Evolutionary conservation across 2,888 invertebrate species (phyloP).

Genomic region (Acronicta leporina): DNA sequence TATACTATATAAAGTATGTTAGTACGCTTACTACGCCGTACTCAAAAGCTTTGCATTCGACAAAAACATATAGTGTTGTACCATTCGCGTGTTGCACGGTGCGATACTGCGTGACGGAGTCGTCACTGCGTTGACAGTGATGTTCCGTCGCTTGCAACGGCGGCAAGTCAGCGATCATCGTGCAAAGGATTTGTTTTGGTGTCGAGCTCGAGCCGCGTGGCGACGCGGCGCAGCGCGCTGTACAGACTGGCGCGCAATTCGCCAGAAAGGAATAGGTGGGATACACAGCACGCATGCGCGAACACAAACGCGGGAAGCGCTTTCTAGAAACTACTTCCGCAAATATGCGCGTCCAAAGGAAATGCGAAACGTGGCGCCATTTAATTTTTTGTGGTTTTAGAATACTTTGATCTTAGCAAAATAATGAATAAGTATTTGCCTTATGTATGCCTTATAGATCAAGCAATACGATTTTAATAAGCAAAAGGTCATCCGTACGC

Average conservation of each 20-base stretch:
- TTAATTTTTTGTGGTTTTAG: constrained; percentile 42
- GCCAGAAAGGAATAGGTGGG: constrained; percentile 75
- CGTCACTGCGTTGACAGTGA: constrained; percentile 62
- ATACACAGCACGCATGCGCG: constrained; percentile 78
- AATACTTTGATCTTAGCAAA: constrained; percentile 12
- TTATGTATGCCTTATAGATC: neutral
- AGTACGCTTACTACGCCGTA: constrained; percentile 67
- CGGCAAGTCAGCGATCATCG: constrained; percentile 82
- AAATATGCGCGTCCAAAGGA: constrained; percentile 58
- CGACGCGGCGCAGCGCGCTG: constrained; percentile 67
- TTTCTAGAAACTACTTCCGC: constrained; percentile 80
- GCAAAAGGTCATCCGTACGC: neutral
- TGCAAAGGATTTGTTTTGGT: constrained; percentile 64
- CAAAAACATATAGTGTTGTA: constrained; percentile 72
- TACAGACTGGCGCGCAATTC: constrained; percentile 81
- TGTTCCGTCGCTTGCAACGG: constrained; percentile 67
- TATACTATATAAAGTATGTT: constrained; percentile 37
- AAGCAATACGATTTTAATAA: neutral
- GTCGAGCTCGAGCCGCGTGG: constrained; percentile 60
- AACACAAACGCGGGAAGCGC: constrained; percentile 79
- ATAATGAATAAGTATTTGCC: constrained; percentile 3
- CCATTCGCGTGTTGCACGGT: constrained; percentile 67
- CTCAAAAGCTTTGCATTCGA: constrained; percentile 60
- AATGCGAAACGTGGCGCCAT: constrained; percentile 48
- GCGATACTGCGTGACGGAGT: constrained; percentile 55